Percentiles rank a stretch among this genome's conserved stretches.
Evolutionary conservation across 2,113 vertebrate species (phyloP).

Genomic region (Solea senegalensis): DNA sequence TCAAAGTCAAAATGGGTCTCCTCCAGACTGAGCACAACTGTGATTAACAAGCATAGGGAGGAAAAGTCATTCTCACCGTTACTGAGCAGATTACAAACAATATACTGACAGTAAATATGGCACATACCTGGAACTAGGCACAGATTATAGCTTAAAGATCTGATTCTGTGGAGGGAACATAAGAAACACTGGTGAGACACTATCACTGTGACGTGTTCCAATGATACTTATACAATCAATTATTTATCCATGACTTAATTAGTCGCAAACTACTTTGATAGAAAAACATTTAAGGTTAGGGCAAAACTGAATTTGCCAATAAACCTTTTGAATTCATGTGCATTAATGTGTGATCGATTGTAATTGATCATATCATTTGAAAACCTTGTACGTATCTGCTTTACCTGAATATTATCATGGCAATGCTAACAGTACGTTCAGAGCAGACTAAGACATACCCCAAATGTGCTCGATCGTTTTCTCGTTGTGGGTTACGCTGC

Average conservation of each 20-base stretch:
- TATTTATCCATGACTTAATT: too few species aligned
- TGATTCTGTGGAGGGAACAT: conserved; percentile 29
- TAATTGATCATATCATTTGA: too few species aligned
- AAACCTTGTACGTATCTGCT: too few species aligned
- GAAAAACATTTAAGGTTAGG: too few species aligned
- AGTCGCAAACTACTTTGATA: too few species aligned
- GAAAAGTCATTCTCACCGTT: neutral
- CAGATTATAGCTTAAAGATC: conserved; percentile 38
- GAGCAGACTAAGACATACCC: conserved; percentile 71
- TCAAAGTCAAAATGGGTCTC: neutral
- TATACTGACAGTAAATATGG: neutral
- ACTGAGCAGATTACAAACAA: neutral
- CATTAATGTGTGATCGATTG: too few species aligned
- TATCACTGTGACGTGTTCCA: too few species aligned
- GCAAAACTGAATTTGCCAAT: too few species aligned
- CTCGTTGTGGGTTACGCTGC: conserved; percentile 63
- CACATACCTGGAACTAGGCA: conserved; percentile 22
- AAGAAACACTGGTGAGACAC: neutral
- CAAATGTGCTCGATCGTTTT: accelerated
- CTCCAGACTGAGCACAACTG: neutral
- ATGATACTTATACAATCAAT: too few species aligned
- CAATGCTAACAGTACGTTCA: neutral
- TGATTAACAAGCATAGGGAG: neutral
- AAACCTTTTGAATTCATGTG: too few species aligned
- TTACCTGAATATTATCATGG: too few species aligned